Conservation (phyloP, 2,888 invertebrate genomes). For the Leptarthrus brevirostris region DNA sequence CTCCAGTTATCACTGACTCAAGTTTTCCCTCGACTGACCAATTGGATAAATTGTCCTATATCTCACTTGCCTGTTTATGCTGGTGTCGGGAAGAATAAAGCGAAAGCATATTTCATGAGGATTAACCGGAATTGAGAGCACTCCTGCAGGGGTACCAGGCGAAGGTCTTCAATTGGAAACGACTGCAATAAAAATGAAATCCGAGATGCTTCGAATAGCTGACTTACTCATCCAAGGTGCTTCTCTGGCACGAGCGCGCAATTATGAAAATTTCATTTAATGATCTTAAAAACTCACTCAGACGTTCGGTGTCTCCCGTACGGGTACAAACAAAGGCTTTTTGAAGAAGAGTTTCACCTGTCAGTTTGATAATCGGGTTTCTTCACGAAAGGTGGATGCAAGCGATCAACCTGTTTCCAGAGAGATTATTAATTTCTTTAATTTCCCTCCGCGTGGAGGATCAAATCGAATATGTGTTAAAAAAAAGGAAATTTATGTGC, state of each 20-base stretch:
- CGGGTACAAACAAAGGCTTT: not conserved
- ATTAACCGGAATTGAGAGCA: not conserved
- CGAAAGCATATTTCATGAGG: conserved; percentile 30
- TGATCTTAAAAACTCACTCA: conserved; percentile 19
- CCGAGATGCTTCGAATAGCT: not conserved
- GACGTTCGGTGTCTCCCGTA: not conserved
- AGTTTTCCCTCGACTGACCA: not conserved
- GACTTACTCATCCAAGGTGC: conserved; percentile 12
- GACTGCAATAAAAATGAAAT: not conserved
- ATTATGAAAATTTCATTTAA: conserved; percentile 40
- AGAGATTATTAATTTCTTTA: conserved; percentile 44
- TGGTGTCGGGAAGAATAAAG: conserved; percentile 3
- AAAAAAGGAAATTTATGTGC: conserved; percentile 37
- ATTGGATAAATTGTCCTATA: conserved; percentile 32
- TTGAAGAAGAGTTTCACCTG: conserved; percentile 34
- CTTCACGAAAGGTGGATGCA: conserved; percentile 28
- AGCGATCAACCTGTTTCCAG: conserved; percentile 31
- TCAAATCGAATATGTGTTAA: conserved; percentile 20
- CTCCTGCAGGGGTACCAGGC: not conserved
- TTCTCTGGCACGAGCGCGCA: conserved; percentile 33
- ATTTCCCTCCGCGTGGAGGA: conserved; percentile 37
- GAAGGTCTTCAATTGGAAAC: not conserved
- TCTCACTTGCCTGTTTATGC: not conserved
- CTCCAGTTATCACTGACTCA: conserved; percentile 3
- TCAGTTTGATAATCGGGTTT: conserved; percentile 36